phyloP scores from a whole-genome alignment of 2,113 vertebrate genomes.

The Neofelis nebulosa region DNA sequence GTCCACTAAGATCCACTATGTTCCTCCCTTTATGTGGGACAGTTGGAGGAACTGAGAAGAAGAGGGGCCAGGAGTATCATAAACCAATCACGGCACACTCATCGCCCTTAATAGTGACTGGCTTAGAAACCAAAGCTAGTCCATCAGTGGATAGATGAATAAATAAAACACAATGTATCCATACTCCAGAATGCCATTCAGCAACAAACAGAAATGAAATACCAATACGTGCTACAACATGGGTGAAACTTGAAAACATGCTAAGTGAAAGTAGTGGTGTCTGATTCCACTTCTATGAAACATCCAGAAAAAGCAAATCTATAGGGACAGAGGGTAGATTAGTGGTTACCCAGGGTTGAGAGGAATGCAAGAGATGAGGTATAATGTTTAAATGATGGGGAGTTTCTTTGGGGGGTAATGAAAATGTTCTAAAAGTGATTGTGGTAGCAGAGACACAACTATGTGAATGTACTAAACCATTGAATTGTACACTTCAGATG shows the following conservation, averaged over 20 bases:
- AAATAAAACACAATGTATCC: neutral
- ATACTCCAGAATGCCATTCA: neutral
- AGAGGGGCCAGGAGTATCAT: neutral
- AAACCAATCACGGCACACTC: neutral
- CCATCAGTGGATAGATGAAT: neutral
- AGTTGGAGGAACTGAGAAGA: neutral
- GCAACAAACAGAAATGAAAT: neutral
- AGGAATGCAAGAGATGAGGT: no score
- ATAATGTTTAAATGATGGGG: neutral
- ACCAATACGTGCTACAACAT: neutral
- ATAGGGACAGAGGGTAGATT: neutral
- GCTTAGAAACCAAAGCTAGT: neutral
- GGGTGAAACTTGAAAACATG: neutral
- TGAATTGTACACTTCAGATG: neutral
- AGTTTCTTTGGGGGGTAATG: neutral
- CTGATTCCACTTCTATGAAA: neutral
- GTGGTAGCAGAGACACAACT: neutral
- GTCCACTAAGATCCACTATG: accelerated
- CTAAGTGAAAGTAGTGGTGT: neutral
- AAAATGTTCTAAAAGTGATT: neutral
- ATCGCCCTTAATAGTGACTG: neutral
- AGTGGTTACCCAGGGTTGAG: neutral
- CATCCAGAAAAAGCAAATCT: neutral
- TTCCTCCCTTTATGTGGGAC: neutral
- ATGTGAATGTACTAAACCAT: neutral